Evolutionary conservation across 92 coral and sea anemone genomes (phyloP).

Genomic region (Scolanthus callimorphus): DNA sequence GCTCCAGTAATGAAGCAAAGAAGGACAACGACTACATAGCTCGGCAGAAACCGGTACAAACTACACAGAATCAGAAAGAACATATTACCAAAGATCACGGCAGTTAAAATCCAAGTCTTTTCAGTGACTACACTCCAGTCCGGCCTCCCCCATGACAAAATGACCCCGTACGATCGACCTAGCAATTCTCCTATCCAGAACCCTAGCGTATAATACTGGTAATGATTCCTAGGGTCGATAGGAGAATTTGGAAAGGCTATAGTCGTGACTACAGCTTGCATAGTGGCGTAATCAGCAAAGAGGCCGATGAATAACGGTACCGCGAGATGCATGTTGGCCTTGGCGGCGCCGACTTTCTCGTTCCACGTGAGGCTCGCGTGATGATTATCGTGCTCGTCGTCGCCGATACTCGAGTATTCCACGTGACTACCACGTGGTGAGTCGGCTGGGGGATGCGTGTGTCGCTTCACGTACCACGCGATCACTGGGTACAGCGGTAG

Average conservation of each 20-base stretch:
- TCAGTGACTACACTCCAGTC: constrained; percentile 29
- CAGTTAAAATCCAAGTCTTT: constrained; percentile 31
- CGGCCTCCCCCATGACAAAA: constrained; percentile 34
- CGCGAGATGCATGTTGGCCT: constrained; percentile 35
- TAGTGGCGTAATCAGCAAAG: constrained; percentile 30
- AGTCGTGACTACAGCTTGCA: constrained; percentile 37
- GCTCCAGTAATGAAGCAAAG: constrained; percentile 33
- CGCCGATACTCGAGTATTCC: constrained; percentile 30
- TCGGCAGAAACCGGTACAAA: constrained; percentile 26
- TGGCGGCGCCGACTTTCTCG: constrained; percentile 25
- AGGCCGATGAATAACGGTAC: constrained; percentile 29
- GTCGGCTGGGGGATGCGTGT: background rate
- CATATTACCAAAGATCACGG: constrained; percentile 12
- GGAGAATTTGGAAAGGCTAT: constrained; percentile 32
- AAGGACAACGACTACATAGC: constrained; percentile 32
- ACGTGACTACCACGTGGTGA: constrained; percentile 4
- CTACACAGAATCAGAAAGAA: constrained; percentile 29
- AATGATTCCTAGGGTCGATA: constrained; percentile 34
- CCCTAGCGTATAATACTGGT: constrained; percentile 31
- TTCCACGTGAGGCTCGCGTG: constrained; percentile 19
- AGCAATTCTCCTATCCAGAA: constrained; percentile 45
- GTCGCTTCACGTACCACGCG: constrained; percentile 17
- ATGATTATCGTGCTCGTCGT: background rate
- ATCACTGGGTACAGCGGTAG: constrained; percentile 30
- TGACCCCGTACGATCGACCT: constrained; percentile 32